A percentile compares a stretch with the other conserved stretches of the same genome.
These are phyloP conservation scores for Nomada ruficornis DNA, from an alignment of 2,888 invertebrate species.

Conservation along the genomic window DNA sequence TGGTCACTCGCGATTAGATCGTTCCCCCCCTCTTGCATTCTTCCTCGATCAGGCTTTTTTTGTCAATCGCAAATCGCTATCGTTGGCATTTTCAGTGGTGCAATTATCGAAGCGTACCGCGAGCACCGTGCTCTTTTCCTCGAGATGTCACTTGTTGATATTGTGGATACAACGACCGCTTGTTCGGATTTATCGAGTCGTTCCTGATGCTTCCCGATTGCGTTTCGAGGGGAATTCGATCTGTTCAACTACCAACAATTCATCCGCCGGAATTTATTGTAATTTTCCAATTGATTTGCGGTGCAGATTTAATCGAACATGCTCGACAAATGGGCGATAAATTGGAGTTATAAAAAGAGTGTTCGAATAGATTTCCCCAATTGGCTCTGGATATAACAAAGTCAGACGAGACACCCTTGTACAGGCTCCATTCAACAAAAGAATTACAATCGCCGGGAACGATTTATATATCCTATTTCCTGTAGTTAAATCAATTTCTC, in stretches of 20 bases:
- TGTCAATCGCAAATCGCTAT: not conserved
- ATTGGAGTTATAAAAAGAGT: not conserved
- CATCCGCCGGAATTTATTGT: constrained; percentile 8
- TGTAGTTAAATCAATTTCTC: constrained; percentile 50
- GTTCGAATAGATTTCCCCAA: not conserved
- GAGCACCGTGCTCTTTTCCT: not conserved
- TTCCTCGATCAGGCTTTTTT: not conserved
- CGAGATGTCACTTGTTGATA: constrained; percentile 54
- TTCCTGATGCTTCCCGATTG: not conserved
- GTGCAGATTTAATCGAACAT: not conserved
- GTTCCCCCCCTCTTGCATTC: not conserved
- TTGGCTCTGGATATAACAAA: not conserved
- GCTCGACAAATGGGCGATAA: not conserved
- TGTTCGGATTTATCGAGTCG: not conserved
- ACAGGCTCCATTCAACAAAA: constrained; percentile 19
- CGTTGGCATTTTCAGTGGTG: constrained; percentile 17
- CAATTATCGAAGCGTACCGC: constrained; percentile 20
- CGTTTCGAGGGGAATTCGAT: not conserved
- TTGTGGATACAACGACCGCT: constrained; percentile 7
- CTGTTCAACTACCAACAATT: not conserved
- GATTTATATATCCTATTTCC: constrained; percentile 56
- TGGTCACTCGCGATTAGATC: constrained; percentile 20
- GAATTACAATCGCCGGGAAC: constrained; percentile 35
- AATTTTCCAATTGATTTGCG: not conserved
- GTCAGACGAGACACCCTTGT: not conserved